These are phyloP conservation scores for Menura novaehollandiae DNA, from an alignment of 2,113 vertebrate genomes.

Conservation along the genomic window DNA sequence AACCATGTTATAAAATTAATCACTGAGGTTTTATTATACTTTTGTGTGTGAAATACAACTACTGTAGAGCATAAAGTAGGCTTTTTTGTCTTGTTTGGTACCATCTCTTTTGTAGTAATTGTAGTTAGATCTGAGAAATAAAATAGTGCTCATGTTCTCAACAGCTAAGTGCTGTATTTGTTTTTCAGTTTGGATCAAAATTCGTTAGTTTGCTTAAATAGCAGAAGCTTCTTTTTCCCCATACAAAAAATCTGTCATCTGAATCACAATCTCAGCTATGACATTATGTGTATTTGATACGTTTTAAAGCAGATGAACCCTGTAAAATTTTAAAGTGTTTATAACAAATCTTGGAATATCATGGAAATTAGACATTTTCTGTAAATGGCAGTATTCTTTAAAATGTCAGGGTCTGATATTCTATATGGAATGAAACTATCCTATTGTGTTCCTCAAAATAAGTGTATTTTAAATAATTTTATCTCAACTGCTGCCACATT, in stretches of 20 bases:
- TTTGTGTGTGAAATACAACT: neutral
- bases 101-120: neutral
- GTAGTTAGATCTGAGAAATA: neutral
- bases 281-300: neutral
- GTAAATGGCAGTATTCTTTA: neutral
- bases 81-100: neutral
- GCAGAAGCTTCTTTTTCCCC: neutral
- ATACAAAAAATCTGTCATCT: neutral
- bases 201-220: neutral
- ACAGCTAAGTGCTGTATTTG: neutral
- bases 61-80: neutral
- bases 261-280: neutral
- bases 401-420: neutral
- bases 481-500: neutral
- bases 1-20: neutral
- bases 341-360: neutral
- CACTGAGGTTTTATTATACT: neutral
- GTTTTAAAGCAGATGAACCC: neutral
- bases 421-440: neutral
- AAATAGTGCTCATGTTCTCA: neutral
- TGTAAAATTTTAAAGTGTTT: neutral
- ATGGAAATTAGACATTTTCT: conserved; percentile 10
- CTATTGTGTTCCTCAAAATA: neutral
- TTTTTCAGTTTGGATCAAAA: conserved; percentile 18
- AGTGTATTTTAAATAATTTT: neutral